Evolutionary conservation across 2,888 invertebrate genomes (phyloP).

Genomic region (Calephelis perditalis): DNA sequence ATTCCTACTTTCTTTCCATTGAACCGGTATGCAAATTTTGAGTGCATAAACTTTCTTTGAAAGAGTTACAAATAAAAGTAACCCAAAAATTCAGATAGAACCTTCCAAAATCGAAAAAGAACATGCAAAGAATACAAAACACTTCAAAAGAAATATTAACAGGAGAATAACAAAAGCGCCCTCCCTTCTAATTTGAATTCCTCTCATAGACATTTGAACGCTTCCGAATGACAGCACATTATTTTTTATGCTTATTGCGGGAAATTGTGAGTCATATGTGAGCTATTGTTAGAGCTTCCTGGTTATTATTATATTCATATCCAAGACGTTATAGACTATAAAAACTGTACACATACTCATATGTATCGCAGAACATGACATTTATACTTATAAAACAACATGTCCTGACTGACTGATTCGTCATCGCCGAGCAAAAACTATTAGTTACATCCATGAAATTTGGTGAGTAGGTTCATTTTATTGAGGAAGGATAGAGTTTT

Average conservation of each 20-base stretch:
- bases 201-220: conserved; percentile 8
- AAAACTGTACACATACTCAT: no score
- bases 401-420: no score
- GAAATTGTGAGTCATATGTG: conserved; percentile 8
- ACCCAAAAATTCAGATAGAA: not conserved
- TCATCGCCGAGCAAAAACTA: no score
- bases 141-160: conserved; percentile 1
- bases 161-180: conserved; percentile 10
- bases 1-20: no score
- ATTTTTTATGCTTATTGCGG: conserved; percentile 1
- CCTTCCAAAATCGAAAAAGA: not conserved
- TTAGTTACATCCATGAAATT: no score
- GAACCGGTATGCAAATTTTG: no score
- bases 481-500: no score
- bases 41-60: no score
- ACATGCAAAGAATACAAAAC: not conserved
- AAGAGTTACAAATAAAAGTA: no score
- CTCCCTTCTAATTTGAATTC: conserved; percentile 8
- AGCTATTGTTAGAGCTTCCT: not conserved
- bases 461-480: no score
- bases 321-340: not conserved
- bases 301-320: conserved; percentile 1
- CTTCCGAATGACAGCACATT: conserved; percentile 11
- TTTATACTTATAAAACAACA: no score
- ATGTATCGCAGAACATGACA: no score